Percentiles rank a stretch among this genome's conserved stretches.
Conservation (phyloP, 2,797 vertebrate species). For the Lithobates pipiens region DNA sequence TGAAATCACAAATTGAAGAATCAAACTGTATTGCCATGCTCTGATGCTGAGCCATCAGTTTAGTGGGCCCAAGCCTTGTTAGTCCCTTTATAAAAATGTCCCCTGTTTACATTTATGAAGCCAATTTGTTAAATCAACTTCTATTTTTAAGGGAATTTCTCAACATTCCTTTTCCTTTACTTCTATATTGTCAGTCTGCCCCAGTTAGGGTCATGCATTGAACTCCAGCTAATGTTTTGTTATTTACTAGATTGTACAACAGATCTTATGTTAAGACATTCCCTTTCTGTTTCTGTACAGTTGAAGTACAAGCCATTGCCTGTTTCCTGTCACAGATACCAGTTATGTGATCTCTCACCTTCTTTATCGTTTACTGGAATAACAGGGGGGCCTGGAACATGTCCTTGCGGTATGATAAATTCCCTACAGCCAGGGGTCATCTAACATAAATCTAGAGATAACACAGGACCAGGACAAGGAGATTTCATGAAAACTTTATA, state of each 20-base stretch:
- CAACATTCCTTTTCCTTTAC: no score
- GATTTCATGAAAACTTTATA: background rate
- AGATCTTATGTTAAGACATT: background rate
- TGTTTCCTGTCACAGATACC: constrained; percentile 8
- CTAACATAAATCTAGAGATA: background rate
- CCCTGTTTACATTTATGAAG: no score
- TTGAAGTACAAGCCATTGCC: background rate
- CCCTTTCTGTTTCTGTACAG: background rate
- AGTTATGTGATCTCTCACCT: constrained; percentile 13
- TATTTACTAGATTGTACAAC: no score
- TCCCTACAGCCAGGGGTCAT: background rate
- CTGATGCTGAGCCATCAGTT: no score
- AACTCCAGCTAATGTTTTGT: background rate
- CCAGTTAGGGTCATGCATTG: background rate
- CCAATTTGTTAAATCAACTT: no score
- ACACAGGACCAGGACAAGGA: background rate
- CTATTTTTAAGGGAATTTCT: no score
- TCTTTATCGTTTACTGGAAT: constrained; percentile 7
- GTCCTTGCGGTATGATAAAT: background rate
- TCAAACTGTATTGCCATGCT: no score
- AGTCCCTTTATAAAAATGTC: no score
- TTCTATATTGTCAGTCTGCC: no score
- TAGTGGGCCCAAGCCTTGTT: no score
- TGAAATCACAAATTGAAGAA: no score
- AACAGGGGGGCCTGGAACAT: background rate